phyloP scores from a whole-genome alignment of 2,888 invertebrate genomes.

The Hipparchia semele region DNA sequence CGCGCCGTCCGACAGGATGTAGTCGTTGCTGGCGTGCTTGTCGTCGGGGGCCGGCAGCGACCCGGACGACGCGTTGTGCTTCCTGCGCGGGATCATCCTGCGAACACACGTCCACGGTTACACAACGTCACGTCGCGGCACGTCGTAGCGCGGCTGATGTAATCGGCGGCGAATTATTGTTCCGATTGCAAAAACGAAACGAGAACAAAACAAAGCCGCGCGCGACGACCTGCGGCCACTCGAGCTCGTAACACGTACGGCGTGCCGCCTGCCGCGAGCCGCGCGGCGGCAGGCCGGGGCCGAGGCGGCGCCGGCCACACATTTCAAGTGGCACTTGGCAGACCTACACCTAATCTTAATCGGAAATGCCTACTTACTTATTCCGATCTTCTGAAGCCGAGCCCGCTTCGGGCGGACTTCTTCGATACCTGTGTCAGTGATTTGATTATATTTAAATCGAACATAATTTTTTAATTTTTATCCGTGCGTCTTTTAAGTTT shows the following conservation, averaged over 20 bases:
- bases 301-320: too few relatives aligned
- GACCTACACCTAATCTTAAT: too few relatives aligned
- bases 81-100: conserved; percentile 78
- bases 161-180: conserved; percentile 1
- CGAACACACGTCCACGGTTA: conserved; percentile 18
- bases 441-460: too few relatives aligned
- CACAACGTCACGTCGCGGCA: neutral
- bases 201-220: conserved; percentile 5
- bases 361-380: too few relatives aligned
- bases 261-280: too few relatives aligned
- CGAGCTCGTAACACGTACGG: neutral
- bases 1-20: conserved; percentile 73
- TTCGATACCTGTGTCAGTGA: too few relatives aligned
- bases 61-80: conserved; percentile 76
- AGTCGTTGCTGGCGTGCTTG: conserved; percentile 79
- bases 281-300: neutral
- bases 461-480: too few relatives aligned
- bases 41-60: conserved; percentile 75
- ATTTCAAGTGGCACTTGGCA: too few relatives aligned
- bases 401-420: too few relatives aligned
- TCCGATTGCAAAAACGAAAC: conserved; percentile 6
- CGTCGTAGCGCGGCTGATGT: neutral
- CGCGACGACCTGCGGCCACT: neutral
- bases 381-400: too few relatives aligned
- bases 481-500: too few relatives aligned